phyloP scores from a whole-genome alignment of 2,797 vertebrate species.

The Lagorchestes hirsutus region DNA sequence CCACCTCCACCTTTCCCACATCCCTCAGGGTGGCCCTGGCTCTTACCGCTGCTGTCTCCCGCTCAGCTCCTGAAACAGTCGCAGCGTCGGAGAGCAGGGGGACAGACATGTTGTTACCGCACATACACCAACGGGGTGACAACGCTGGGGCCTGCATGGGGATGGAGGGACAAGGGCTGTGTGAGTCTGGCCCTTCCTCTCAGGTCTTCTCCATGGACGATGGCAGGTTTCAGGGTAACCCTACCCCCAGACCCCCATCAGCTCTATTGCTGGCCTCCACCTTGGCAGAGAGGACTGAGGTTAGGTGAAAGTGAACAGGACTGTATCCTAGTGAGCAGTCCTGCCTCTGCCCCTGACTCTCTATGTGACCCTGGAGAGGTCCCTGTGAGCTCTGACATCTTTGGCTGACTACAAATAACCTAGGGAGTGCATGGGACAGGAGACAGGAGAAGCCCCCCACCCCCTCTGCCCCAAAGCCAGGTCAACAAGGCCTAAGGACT shows the following conservation, averaged over 20 bases:
- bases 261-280: background rate
- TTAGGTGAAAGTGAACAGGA: background rate
- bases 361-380: background rate
- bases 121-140: conserved; percentile 96
- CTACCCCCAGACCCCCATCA: background rate
- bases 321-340: background rate
- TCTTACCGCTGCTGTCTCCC: conserved; percentile 98
- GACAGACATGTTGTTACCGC: conserved; percentile 99
- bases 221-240: background rate
- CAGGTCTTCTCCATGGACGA: background rate
- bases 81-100: conserved; percentile 98
- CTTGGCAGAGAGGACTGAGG: background rate
- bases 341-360: background rate
- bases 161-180: background rate
- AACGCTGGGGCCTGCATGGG: conserved; percentile 82
- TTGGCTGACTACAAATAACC: background rate
- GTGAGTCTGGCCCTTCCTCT: background rate
- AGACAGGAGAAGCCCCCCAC: background rate
- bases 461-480: background rate
- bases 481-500: background rate
- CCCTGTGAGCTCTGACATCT: background rate
- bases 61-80: conserved; percentile 95
- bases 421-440: background rate
- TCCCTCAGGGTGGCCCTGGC: background rate
- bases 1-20: conserved; percentile 62